Base-by-base conservation (phyloP, 2,888 invertebrate genomes). In the Hirtodrosophila trivittata region DNA sequence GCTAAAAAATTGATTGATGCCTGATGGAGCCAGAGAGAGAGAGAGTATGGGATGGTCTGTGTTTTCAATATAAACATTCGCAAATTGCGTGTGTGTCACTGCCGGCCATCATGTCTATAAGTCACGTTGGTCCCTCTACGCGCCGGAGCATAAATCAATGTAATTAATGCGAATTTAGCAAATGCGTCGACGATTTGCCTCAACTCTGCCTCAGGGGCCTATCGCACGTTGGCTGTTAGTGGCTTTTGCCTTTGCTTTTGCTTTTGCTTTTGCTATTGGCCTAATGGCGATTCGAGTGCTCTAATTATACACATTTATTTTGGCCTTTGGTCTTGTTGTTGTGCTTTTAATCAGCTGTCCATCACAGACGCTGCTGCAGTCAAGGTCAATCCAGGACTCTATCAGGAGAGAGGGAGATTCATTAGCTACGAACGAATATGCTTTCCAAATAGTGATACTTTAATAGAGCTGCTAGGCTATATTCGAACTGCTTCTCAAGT, bases 141-240 rank as follows among this genome's bases (percentile, higher is more conserved):
- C 77, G 72, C 51, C 65, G 33, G 57, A 63, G 74, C 77, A 84
- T 85, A 82, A 82, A 86, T 86, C 86, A 86, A 82, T 82, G 70
- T 82, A 86, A 86, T 86, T 86, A 84, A 84, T 75, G 84, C 65
- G 70, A 77, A 72, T 80, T 80, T 77, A 76, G 77, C 80, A 83
- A 75, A 75, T 50, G 71, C 54, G 12, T 39, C 38, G 37, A 6
- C 43, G 10, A 30, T 59, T 38, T 41, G 42, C 14, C 33, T 21
- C 5, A 21, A 21, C 18, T 21, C 18, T 21, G 18, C 18, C 5
- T 21, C 18, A 21, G 5, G 2, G 18, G 3, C 5, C 5, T 5
- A 21, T 5, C 18, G 21, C 3, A 9, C 26, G 5, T 21, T 21
- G 18, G 18, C 2, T 21, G 18, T 21, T 21, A 3, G 18, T 21